Base-by-base conservation (phyloP, 2,797 vertebrate genomes). In the Anableps anableps region DNA sequence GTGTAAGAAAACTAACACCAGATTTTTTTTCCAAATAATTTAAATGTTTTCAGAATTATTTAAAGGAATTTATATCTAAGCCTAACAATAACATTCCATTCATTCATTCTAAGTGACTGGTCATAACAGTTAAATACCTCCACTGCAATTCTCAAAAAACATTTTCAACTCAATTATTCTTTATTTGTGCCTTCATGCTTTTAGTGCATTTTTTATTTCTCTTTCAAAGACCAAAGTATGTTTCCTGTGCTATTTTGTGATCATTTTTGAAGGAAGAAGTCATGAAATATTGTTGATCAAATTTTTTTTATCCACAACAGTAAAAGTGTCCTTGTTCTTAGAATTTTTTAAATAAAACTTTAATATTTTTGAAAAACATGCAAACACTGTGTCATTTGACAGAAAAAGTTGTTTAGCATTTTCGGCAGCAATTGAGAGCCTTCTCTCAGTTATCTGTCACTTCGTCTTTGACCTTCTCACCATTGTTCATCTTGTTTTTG, bases 381-480 rank as follows among this genome's bases (percentile, higher is more conserved):
- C 4, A 68, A 66, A 50, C 36, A 62, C 48, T 68, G 41, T 51
- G 45, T 71, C 48, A 26, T 29, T 47, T 75, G 76, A 90, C 79
- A 82, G 50, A 77, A 77, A 86, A 75, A 81, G 72, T 74, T 71
- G 4, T 43, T 89, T 36, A 78, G 82, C 75, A 76, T 86, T 72
- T 79, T 62, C 86, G 77, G 66, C 81, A 82, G 83, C 80, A 75
- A 80, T 75, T 75, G 78, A 58, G 81, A 87, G 83, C 83, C 68
- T 81, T 90, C 88, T 76, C 70, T 90, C 86, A 87, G 77, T 91
- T 82, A 80, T 84, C 82, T 6, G 45, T 83, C 84, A 77, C 89
- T 84, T 84, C 60, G 74, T 84, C 74, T 51, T 82, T 91, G 93
- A 93, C 93, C 90, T 89, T 91, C 88, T 89, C 88, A 79, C 86